Evolutionary conservation across 2,888 invertebrate genomes (phyloP).

Genomic region (Tetranychus truncatus): DNA sequence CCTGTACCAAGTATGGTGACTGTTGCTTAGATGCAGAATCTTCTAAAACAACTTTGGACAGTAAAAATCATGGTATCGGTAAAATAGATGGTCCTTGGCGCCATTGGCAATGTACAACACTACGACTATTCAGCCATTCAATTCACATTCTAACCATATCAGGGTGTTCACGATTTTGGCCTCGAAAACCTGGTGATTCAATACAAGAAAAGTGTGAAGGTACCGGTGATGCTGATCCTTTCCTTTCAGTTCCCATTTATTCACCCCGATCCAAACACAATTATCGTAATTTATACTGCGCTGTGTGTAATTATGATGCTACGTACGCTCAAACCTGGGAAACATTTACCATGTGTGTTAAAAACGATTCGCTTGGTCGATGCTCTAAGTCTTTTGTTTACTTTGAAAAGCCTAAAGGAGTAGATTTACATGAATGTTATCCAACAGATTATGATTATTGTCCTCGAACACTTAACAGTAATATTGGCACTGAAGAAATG

Average conservation of each 20-base stretch:
- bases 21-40: neutral
- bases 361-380: neutral
- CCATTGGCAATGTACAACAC: neutral
- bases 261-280: neutral
- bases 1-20: neutral
- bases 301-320: slow-evolving; percentile 27
- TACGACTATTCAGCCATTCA: neutral
- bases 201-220: neutral
- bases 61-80: neutral
- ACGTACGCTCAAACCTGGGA: neutral
- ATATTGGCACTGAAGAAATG: neutral
- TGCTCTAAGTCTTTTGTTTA: neutral
- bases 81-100: neutral
- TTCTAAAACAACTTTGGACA: neutral
- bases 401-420: neutral
- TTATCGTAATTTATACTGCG: slow-evolving; percentile 29
- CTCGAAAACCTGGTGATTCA: neutral
- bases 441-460: neutral
- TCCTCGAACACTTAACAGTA: neutral
- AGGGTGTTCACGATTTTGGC: neutral
- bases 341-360: neutral
- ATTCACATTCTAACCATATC: neutral
- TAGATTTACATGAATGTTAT: neutral
- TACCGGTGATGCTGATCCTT: neutral
- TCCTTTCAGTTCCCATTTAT: neutral